Conservation (phyloP, 2,113 vertebrate species). For the Daphoenositta chrysoptera region DNA sequence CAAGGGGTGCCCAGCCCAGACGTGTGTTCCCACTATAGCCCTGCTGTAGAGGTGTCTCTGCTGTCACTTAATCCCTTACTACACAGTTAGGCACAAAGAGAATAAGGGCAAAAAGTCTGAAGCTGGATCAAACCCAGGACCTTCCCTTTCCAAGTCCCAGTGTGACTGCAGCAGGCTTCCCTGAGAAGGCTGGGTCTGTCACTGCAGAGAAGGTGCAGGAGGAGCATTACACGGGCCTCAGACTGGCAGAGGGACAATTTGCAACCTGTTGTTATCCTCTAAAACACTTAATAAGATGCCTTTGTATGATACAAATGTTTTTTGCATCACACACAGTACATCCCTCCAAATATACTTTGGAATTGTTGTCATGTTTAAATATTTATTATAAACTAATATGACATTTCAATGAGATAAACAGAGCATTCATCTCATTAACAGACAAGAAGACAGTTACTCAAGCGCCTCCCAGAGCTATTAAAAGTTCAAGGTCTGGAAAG, state of each 20-base stretch:
- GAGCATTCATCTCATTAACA: not conserved
- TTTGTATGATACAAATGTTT: not conserved
- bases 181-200: not conserved
- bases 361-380: not conserved
- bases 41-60: not conserved
- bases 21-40: accelerated
- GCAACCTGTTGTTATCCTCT: not conserved
- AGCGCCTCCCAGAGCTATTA: not conserved
- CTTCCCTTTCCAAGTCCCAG: not conserved
- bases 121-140: not conserved
- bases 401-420: slow-evolving; percentile 6
- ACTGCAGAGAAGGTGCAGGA: not conserved
- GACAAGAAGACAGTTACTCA: not conserved
- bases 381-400: slow-evolving; percentile 19
- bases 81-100: not conserved
- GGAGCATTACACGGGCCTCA: not conserved
- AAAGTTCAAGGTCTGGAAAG: not conserved
- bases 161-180: not conserved
- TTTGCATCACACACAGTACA: not conserved
- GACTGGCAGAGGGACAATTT: not conserved
- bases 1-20: not conserved
- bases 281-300: not conserved
- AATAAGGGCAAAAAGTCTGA: not conserved
- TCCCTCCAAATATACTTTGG: not conserved
- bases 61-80: not conserved